These are phyloP conservation scores for Villa cingulata DNA, from an alignment of 2,888 invertebrate species.

Conservation along the genomic window DNA sequence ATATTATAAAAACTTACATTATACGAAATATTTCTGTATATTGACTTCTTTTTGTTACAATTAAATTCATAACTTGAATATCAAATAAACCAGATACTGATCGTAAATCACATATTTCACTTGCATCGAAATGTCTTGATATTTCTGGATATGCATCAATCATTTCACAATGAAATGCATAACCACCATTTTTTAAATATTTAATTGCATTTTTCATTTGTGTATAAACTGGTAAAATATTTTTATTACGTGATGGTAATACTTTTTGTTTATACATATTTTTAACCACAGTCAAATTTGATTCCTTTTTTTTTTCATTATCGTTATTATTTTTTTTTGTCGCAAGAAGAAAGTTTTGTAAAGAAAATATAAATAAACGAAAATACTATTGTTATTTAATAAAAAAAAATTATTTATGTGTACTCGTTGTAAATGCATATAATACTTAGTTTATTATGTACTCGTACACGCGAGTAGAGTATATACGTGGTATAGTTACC, in stretches of 20 bases:
- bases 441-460: too few species aligned
- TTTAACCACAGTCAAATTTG: slow-evolving; percentile 17
- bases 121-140: slow-evolving; percentile 33
- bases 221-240: slow-evolving; percentile 23
- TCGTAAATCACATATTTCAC: slow-evolving; percentile 37
- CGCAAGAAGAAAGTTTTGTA: too few species aligned
- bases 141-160: slow-evolving; percentile 35
- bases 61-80: slow-evolving; percentile 28
- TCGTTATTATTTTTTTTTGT: too few species aligned
- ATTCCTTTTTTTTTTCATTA: slow-evolving; percentile 21
- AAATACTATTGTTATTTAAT: too few species aligned
- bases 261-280: slow-evolving; percentile 24
- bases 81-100: slow-evolving; percentile 26
- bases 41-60: slow-evolving; percentile 34
- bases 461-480: too few species aligned
- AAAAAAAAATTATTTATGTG: too few species aligned
- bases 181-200: slow-evolving; percentile 34
- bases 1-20: slow-evolving; percentile 28
- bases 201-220: slow-evolving; percentile 31
- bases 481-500: slow-evolving; percentile 13
- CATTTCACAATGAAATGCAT: slow-evolving; percentile 39
- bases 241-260: slow-evolving; percentile 16
- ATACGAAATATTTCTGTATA: slow-evolving; percentile 31
- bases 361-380: too few species aligned
- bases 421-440: too few species aligned